Percentiles rank a stretch among this genome's conserved stretches.
These are phyloP conservation scores for Acronicta alni DNA, from an alignment of 2,888 invertebrate species.

Conservation along the genomic window DNA sequence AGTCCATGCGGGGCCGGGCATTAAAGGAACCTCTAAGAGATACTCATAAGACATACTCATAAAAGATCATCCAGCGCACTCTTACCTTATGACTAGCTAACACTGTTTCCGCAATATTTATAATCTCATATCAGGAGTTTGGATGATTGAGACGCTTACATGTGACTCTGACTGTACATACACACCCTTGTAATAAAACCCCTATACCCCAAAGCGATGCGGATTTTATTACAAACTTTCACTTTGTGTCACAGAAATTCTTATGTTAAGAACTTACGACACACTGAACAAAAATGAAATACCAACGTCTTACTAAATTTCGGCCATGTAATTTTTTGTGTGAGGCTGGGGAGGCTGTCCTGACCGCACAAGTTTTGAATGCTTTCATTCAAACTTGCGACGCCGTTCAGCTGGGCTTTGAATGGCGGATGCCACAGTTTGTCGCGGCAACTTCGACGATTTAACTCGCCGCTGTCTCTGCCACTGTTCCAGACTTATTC, in stretches of 20 bases:
- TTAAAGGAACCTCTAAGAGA: too few species aligned
- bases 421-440: constrained; percentile 77
- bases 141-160: too few species aligned
- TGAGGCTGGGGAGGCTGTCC: constrained; percentile 22
- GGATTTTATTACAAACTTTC: constrained; percentile 26
- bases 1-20: too few species aligned
- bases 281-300: constrained; percentile 22
- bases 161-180: background rate
- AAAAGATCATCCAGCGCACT: too few species aligned
- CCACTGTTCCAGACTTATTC: constrained; percentile 64
- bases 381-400: constrained; percentile 80
- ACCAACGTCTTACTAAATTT: constrained; percentile 27
- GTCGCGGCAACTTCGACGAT: constrained; percentile 77
- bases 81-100: too few species aligned
- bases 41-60: too few species aligned
- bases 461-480: constrained; percentile 69
- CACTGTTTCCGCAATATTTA: too few species aligned
- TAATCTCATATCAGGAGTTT: too few species aligned
- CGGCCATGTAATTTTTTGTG: constrained; percentile 38
- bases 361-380: constrained; percentile 76
- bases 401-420: constrained; percentile 66
- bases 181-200: background rate
- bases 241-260: constrained; percentile 10
- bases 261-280: constrained; percentile 5
- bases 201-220: constrained; percentile 8